Evolutionary conservation across 1,140 invertebrate genomes (phyloP), one percentile per base, ranked within the genome.

Genomic region (Pygmarrhopalites habei): DNA sequence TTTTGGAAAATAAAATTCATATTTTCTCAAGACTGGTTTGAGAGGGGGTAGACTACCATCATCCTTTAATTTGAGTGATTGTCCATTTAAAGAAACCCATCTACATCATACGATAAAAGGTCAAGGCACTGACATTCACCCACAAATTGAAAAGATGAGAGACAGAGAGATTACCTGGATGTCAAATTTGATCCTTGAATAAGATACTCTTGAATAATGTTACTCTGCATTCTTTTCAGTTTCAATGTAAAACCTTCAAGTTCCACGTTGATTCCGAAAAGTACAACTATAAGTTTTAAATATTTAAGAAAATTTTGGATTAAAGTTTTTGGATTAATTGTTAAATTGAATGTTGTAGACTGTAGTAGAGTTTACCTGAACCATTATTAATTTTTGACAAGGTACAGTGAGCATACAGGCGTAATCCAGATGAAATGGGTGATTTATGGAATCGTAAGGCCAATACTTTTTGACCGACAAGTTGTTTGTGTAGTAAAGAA

Each of bases 401-500:
- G 19, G 51, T 28, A 19, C 51, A 53, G 19, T 53, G 51, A 29
- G 19, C 5, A 26, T 53, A 53, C 23, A 53, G 19, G 15, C 51
- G 19, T 5, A 53, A 15, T 12, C 44, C 19, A 14, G 44, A 21
- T 15, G 44, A 19, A 47, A 47, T 15, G 10, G 26, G 15, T 53
- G 3, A 15, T 7, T 19, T 21, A 32, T 35, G 10, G 14, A 39
- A 17, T 41, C 39, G 4, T 21, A 30, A 12, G 17, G 3, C 17
- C 17, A 57, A 25, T 12, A 59, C 57, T 46, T 44, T 44, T 59
- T 14, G 7, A 46, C 57, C 57, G 30, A 59, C 57, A 3, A 59
- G 25, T 3, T 25, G 35, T 47, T 59, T 59, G 41, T 59, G 30
- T n/a, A 59, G n/a, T 2, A 59, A 4, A 2, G 57, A 59, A 5